Evolutionary conservation across 2,888 invertebrate genomes (phyloP).

Genomic region (Macrosiphum euphorbiae): DNA sequence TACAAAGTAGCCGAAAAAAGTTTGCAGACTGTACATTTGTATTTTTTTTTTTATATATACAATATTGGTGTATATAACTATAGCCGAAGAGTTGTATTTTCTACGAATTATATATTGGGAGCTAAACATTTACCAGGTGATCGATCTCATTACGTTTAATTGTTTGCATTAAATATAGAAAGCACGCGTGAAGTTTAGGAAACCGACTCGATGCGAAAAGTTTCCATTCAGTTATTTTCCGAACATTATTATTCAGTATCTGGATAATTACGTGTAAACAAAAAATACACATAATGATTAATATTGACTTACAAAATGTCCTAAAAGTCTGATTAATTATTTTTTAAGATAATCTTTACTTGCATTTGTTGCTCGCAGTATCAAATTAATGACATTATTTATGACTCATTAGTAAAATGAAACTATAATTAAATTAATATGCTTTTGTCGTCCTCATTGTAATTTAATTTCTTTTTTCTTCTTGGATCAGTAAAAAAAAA

Average conservation of each 20-base stretch:
- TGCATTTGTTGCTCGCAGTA: neutral
- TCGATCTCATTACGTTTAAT: neutral
- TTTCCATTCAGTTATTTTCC: neutral
- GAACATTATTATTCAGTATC: neutral
- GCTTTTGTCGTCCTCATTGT: neutral
- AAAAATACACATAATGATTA: neutral
- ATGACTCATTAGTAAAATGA: neutral
- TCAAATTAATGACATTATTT: neutral
- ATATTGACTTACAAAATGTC: neutral
- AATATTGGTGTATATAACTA: neutral
- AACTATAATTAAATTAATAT: neutral
- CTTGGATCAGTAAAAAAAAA: neutral
- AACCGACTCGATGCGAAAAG: neutral
- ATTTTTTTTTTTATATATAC: neutral
- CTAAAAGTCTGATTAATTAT: constrained; percentile 5
- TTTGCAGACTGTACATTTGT: neutral
- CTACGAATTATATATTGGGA: neutral
- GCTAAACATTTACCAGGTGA: neutral
- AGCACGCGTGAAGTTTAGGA: neutral
- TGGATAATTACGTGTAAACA: neutral
- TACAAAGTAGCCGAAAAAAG: neutral
- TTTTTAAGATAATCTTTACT: neutral
- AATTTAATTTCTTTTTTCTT: neutral
- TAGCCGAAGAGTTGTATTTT: neutral
- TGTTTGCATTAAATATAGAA: neutral